Base-by-base conservation (phyloP, 2,888 invertebrate species). In the Psylliodes chrysocephalus region DNA sequence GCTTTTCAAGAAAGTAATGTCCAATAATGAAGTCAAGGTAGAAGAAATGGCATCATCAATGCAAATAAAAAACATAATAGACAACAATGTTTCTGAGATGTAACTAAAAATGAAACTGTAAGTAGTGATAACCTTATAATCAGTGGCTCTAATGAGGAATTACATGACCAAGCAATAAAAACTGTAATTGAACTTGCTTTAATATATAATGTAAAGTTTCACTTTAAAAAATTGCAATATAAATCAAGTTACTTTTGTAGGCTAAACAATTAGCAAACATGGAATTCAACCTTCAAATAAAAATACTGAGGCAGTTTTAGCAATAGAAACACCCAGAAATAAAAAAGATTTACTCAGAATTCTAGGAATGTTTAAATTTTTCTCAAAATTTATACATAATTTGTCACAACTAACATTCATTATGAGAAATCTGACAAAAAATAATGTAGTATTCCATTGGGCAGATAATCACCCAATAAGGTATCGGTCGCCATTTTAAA, bases 81-180 rank as follows among this genome's bases (percentile, higher is more conserved):
- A n/a, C n/a, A n/a, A n/a, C n/a, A n/a, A n/a, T n/a, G n/a, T n/a
- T n/a, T n/a, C n/a, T n/a, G n/a, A n/a, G n/a, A n/a, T n/a, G n/a
- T n/a, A n/a, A n/a, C n/a, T n/a, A n/a, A n/a, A n/a, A n/a, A n/a
- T n/a, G n/a, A n/a, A n/a, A n/a, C n/a, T n/a, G n/a, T n/a, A n/a
- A n/a, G n/a, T n/a, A n/a, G n/a, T 56, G 73, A 76, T 65, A 73
- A 76, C 60, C 8, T 63, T 55, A 71, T 66, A 59, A 68, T 66
- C 33, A 65, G 53, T 30, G 67, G 66, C 8, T 42, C 55, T 59
- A 42, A 51, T 40, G 63, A 68, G 28, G 19, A n/a, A 17, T 63
- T 70, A 38, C 70, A 74, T 68, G 69, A 71, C 54, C 17, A 53
- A 33, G 60, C 54, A 14, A 49, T 71, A 14, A 53, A 62, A 28